A percentile compares a stretch with the other conserved stretches of the same genome.
Evolutionary conservation across 2,797 vertebrate species (phyloP).

Genomic region (Saxicola maurus): DNA sequence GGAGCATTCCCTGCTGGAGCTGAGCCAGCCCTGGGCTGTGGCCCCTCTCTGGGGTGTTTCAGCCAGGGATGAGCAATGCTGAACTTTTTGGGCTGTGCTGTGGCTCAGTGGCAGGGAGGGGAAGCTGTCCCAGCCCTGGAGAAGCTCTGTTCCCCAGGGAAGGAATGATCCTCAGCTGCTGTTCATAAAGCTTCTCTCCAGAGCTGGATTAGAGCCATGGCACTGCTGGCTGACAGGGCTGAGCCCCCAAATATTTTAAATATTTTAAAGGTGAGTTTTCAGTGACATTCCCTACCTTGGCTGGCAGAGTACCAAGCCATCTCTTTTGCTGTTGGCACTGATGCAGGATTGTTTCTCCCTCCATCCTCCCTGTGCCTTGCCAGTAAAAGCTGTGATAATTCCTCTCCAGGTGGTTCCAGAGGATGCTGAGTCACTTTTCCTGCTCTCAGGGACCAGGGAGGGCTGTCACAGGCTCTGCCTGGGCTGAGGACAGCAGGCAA

Average conservation of each 20-base stretch:
- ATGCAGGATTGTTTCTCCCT: background rate
- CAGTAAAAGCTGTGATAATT: background rate
- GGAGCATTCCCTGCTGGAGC: background rate
- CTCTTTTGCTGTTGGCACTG: background rate
- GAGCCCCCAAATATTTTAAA: slow-evolving; percentile 1
- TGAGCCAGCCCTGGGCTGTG: too few relatives aligned
- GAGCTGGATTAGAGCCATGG: background rate
- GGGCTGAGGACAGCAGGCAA: background rate
- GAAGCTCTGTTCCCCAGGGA: background rate
- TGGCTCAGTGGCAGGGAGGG: background rate
- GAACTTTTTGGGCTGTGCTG: background rate
- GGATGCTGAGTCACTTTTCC: background rate
- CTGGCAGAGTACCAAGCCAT: background rate
- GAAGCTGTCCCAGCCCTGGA: background rate
- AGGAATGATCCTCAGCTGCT: slow-evolving; percentile 1
- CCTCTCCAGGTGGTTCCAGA: background rate
- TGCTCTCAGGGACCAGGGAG: background rate
- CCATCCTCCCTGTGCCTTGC: background rate
- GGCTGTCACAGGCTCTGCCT: background rate
- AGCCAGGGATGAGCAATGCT: background rate
- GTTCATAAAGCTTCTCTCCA: slow-evolving; percentile 23
- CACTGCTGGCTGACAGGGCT: background rate
- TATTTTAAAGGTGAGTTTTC: background rate
- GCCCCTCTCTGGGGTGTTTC: background rate
- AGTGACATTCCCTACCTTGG: background rate